Evolutionary conservation across 2,888 invertebrate species (phyloP), one percentile per base, ranked within the genome.

Genomic region (Drosophila monieri): DNA sequence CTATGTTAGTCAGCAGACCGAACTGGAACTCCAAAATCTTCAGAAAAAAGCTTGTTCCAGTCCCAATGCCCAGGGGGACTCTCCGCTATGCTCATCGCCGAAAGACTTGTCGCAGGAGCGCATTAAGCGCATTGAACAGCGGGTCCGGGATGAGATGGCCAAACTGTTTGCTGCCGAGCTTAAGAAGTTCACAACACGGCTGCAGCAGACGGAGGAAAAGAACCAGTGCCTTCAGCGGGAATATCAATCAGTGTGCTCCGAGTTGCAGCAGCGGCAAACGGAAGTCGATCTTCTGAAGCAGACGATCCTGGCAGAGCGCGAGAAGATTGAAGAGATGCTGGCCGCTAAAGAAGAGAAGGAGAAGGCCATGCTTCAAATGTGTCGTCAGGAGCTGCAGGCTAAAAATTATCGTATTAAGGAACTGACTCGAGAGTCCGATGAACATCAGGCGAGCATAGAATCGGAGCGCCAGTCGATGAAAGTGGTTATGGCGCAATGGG

Each of bases 101-200:
- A 90, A 91, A 1, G 91, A 91, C 23, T 85, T 92, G 15, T 92
- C 92, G 25, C 81, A 76, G 39, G 66, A 62, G 15, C 81, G 85
- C 5, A 80, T 88, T 5, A 89, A 80, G 43, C 77, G 81, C 51
- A 76, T 89, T 2, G 91, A 91, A 70, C 78, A 88, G 35, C 93
- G 93, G 0, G 93, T 95, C 57, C 92, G 94, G 1, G 94, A 95
- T 70, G 95, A 95, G 87, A 94, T 94, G 92, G 94, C 94, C 0
- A 94, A 94, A 76, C 93, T 94, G 64, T 94, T 94, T 74, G 94
- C 94, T 0, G 81, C 93, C 25, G 94, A 95, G 90, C 92, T 95
- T 75, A 94, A 94, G 88, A 92, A 92, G 86, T 86, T 88, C 88
- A 72, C 93, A 89, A 71, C 89, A 83, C 58, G 93, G 90, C 56